A percentile compares a stretch with the other conserved stretches of the same genome.
Conservation (phyloP, 2,888 invertebrate genomes). For the Trachelus tabidus region DNA sequence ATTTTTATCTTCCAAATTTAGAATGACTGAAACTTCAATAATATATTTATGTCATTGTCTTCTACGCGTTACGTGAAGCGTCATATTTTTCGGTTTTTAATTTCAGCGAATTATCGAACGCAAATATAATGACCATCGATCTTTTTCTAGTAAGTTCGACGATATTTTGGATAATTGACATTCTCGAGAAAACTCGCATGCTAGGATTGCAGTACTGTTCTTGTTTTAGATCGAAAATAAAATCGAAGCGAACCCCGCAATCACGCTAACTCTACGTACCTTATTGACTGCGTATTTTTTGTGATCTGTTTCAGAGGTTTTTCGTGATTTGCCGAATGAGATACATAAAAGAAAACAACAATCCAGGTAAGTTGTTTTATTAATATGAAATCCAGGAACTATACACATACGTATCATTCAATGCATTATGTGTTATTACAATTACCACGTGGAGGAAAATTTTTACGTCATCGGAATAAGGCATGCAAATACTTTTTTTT, state of each 20-base stretch:
- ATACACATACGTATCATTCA: background rate
- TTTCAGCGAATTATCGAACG: background rate
- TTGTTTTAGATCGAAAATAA: background rate
- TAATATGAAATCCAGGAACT: background rate
- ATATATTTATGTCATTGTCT: background rate
- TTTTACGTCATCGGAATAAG: background rate
- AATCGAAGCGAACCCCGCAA: background rate
- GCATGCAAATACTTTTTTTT: no score
- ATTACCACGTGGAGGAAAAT: background rate
- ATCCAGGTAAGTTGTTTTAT: background rate
- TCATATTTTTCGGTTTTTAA: background rate
- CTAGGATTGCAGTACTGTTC: background rate
- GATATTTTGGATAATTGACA: background rate
- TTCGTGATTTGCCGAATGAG: background rate
- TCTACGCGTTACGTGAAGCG: background rate
- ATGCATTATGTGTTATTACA: background rate
- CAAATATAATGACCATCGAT: background rate
- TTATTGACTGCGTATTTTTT: background rate
- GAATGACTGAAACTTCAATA: background rate
- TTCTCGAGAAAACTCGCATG: background rate
- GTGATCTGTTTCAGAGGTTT: background rate
- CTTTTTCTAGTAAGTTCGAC: background rate
- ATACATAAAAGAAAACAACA: background rate
- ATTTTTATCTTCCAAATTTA: background rate
- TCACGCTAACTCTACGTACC: background rate